Evolutionary conservation across 2,113 vertebrate species (phyloP), one percentile per base, ranked within the genome.

Genomic region (Neogobius melanostomus): DNA sequence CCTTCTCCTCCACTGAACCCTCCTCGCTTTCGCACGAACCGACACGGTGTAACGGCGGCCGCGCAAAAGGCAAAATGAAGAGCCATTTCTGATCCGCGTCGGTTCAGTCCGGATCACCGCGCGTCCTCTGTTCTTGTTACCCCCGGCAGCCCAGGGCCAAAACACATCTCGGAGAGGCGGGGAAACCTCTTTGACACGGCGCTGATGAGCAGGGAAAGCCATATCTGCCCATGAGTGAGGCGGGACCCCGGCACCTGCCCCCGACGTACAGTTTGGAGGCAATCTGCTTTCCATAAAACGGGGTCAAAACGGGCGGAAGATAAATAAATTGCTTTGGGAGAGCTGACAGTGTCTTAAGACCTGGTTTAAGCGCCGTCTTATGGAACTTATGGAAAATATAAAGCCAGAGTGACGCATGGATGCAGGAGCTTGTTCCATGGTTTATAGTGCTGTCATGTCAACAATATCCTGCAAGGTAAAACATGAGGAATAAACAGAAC

Each of bases 241-340:
- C 60, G 66, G 62, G 78, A 85, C 74, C 74, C 72, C 73, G 11
- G 11, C 48, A 45, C 77, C 66, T 83, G 48, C n/a, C 75, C 84
- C 79, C 61, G 82, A 84, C 87, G 84, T 61, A 81, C 77, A 81
- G 72, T 81, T 83, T 76, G 77, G 59, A 80, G 75, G 80, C 75
- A 90, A 91, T 89, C 87, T 87, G 77, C 82, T 85, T 80, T 77
- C 68, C 75, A 76, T 77, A 82, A 85, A 88, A 88, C 85, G 80
- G 84, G 78, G 78, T 77, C 74, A 75, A 79, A 74, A 67, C 76
- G 64, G 67, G 69, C 50, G 66, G 81, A 2, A 82, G 83, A 88
- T 89, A 90, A 84, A 90, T 86, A 91, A 87, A 90, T 81, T 82
- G 86, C 76, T 81, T 89, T 82, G 72, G 69, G 79, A 71, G 70